phyloP scores from a whole-genome alignment of 2,113 vertebrate species.

The Theristicus caerulescens region DNA sequence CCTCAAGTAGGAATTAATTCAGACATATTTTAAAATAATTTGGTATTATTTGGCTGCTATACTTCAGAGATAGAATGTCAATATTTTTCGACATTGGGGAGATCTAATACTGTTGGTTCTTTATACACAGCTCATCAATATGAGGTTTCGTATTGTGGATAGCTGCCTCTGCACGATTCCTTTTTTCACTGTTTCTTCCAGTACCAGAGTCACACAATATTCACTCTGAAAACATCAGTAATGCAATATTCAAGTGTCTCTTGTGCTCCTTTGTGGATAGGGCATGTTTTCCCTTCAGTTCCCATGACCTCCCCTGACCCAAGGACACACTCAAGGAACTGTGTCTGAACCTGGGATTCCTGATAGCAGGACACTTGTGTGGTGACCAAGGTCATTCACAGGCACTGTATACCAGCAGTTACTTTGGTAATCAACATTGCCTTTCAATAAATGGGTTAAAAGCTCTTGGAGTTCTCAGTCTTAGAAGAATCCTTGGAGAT shows the following conservation, averaged over 20 bases:
- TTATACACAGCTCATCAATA: neutral
- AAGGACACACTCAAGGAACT: neutral
- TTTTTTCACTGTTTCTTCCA: neutral
- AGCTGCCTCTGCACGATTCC: neutral
- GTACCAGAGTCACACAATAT: neutral
- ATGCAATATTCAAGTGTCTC: neutral
- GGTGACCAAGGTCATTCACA: neutral
- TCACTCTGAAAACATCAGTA: neutral
- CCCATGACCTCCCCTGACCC: neutral
- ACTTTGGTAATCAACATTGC: fast-evolving
- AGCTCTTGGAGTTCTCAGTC: neutral
- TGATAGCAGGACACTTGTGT: fast-evolving
- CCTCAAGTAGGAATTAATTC: neutral
- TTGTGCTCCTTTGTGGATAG: neutral
- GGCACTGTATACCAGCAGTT: neutral
- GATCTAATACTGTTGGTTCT: neutral
- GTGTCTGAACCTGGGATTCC: neutral
- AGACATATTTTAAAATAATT: neutral
- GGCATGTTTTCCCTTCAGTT: neutral
- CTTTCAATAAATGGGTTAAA: neutral
- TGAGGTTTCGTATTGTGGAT: fast-evolving
- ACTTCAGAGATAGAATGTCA: neutral
- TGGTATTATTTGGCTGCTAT: neutral
- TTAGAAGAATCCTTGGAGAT: neutral
- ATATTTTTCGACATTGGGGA: fast-evolving